Percentiles rank a stretch among this genome's conserved stretches.
These are phyloP conservation scores for Thamnophis elegans DNA, from an alignment of 2,797 vertebrate genomes.

Conservation along the genomic window DNA sequence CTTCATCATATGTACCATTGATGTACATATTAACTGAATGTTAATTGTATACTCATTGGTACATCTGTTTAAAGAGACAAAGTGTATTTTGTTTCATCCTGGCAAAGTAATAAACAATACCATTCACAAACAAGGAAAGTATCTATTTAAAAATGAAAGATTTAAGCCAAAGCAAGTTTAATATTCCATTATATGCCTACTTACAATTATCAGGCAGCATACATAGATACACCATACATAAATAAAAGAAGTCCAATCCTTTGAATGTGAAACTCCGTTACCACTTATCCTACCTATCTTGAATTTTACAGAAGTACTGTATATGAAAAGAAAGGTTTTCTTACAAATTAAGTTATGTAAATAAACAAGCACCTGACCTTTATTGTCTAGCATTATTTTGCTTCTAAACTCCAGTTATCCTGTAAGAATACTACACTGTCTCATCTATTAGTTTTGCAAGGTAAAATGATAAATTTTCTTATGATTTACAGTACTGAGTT, in stretches of 20 bases:
- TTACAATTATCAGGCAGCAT: background rate
- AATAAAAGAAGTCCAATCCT: background rate
- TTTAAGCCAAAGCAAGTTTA: background rate
- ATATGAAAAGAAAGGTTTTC: background rate
- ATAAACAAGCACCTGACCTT: background rate
- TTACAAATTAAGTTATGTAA: background rate
- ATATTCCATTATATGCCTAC: background rate
- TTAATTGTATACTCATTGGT: background rate
- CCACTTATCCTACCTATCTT: background rate
- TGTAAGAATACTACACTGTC: background rate
- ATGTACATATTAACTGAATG: too few species aligned
- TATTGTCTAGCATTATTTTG: background rate
- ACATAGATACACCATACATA: slow-evolving; percentile 30
- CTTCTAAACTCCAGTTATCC: background rate
- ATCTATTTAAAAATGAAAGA: background rate
- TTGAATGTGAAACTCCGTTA: background rate
- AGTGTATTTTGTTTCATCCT: background rate
- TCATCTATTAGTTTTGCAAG: background rate
- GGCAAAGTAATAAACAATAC: background rate
- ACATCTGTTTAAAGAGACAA: background rate
- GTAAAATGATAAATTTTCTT: background rate
- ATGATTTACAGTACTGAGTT: background rate
- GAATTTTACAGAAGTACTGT: background rate
- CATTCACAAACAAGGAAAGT: background rate
- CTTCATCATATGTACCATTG: background rate